Evolutionary conservation across 2,888 invertebrate species (phyloP), one percentile per base, ranked within the genome.

Genomic region (Apodemia duryi): DNA sequence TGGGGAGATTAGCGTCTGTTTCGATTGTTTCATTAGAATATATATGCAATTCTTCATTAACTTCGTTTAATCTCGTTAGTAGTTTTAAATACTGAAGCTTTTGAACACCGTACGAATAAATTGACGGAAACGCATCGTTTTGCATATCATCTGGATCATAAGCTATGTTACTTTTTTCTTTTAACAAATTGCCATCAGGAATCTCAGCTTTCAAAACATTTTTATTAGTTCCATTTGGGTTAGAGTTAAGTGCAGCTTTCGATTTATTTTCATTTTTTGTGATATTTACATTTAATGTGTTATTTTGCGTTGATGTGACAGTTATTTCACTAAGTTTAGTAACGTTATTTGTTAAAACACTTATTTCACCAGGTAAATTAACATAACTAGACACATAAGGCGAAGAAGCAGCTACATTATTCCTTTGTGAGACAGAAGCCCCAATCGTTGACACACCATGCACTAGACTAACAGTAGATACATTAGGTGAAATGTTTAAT

Each of bases 61-160:
- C 79, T 74, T 88, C 78, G 62, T 88, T 85, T 41, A 88, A 72
- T 75, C 80, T 81, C 63, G 81, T 81, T 74, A 86, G 77, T 71
- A 88, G 72, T 78, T 86, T 88, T 69, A 88, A 71, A 72, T 85
- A 88, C 65, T 85, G 84, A 68, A 88, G 83, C 71, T 86, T 89
- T 83, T 89, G 87, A 63, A 88, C 76, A 65, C 89, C 91, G 65
- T 89, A 90, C 28, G 88, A 81, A 71, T 83, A 84, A 66, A 88
- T 81, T 5, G 87, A 88, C 66, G 89, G 84, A 70, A 83, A 84
- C 21, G 86, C 77, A 78, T 91, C 91, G 65, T 80, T 76, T 80
- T 91, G 91, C 91, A 91, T 91, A 61, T 83, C 75, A 67, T 84
- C 79, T 35, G 91, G 91, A 32, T 86, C 84, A 68, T 91, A 91